Percentiles rank a stretch among this genome's conserved stretches.
Evolutionary conservation across 1,140 invertebrate genomes (phyloP).

Genomic region (Condylostylus longicornis): DNA sequence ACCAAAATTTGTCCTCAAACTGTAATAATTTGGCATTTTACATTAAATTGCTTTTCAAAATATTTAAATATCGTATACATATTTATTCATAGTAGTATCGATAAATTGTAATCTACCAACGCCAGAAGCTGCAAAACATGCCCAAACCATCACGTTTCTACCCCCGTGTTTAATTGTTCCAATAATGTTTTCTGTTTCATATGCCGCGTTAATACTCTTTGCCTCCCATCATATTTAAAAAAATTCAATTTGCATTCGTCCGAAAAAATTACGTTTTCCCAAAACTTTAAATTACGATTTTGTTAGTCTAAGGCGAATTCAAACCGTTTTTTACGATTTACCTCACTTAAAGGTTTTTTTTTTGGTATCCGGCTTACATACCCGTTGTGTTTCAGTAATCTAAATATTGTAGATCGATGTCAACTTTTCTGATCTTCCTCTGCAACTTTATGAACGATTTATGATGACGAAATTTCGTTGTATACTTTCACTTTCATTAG

Average conservation of each 20-base stretch:
- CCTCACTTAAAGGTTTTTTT: too few relatives aligned
- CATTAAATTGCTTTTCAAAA: slow-evolving; percentile 13
- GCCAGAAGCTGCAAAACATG: slow-evolving; percentile 15
- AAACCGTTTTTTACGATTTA: slow-evolving; percentile 11
- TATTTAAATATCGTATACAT: slow-evolving; percentile 9
- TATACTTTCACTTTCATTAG: too few relatives aligned
- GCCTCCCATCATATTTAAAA: slow-evolving; percentile 10
- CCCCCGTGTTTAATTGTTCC: slow-evolving; percentile 29
- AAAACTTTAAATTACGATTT: slow-evolving; percentile 6
- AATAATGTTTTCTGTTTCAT: slow-evolving; percentile 13
- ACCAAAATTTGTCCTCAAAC: not conserved
- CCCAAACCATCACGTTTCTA: slow-evolving; percentile 25
- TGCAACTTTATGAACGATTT: too few relatives aligned
- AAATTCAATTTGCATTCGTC: slow-evolving; percentile 20
- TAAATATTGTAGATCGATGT: too few relatives aligned
- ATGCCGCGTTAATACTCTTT: slow-evolving; percentile 9
- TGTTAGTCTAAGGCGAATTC: slow-evolving; percentile 12
- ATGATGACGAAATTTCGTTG: too few relatives aligned
- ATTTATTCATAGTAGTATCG: slow-evolving; percentile 9
- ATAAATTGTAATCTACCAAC: slow-evolving; percentile 17
- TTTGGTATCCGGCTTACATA: too few relatives aligned
- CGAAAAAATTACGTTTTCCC: slow-evolving; percentile 14
- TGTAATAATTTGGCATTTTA: slow-evolving; percentile 10
- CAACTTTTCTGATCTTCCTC: too few relatives aligned
- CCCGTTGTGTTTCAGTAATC: too few relatives aligned